These are phyloP conservation scores for Gasterosteus aculeatus DNA, from an alignment of 2,113 vertebrate species.

Conservation along the genomic window DNA sequence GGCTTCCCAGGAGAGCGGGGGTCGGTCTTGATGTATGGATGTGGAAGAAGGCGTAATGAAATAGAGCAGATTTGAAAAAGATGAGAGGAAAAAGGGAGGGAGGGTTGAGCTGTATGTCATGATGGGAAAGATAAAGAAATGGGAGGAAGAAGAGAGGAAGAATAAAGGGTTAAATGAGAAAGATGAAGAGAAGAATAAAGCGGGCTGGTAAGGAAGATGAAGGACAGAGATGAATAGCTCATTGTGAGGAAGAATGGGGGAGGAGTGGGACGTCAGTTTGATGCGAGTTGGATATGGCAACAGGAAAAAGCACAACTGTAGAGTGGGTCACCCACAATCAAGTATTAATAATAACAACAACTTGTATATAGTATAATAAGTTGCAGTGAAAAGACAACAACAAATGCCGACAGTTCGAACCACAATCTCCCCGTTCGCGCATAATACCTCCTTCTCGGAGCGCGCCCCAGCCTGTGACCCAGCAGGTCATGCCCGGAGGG, in stretches of 20 bases:
- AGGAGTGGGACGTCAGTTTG: conserved; percentile 40
- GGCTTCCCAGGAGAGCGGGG: conserved; percentile 49
- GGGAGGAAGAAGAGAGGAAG: conserved; percentile 49
- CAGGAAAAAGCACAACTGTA: conserved; percentile 14
- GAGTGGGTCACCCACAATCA: conserved; percentile 25
- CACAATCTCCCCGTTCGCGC: conserved; percentile 30
- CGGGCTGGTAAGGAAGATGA: conserved; percentile 36
- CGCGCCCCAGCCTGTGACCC: conserved; percentile 83
- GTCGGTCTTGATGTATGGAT: conserved; percentile 66
- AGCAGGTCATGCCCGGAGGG: conserved; percentile 79
- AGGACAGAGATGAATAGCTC: conserved; percentile 45
- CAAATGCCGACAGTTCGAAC: neutral
- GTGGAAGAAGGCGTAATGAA: conserved; percentile 66
- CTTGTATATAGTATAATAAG: neutral
- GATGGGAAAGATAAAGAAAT: conserved; percentile 59
- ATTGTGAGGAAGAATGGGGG: conserved; percentile 38
- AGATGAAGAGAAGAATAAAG: conserved; percentile 42
- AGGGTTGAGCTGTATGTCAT: conserved; percentile 44
- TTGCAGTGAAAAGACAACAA: neutral
- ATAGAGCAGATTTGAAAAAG: conserved; percentile 67
- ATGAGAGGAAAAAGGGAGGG: conserved; percentile 55
- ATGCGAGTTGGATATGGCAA: conserved; percentile 36
- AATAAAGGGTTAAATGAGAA: conserved; percentile 42
- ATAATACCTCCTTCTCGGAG: conserved; percentile 80
- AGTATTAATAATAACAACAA: conserved; percentile 10